Evolutionary conservation across 2,888 invertebrate genomes (phyloP), one percentile per base, ranked within the genome.

Genomic region (Tenthredo mesomela): DNA sequence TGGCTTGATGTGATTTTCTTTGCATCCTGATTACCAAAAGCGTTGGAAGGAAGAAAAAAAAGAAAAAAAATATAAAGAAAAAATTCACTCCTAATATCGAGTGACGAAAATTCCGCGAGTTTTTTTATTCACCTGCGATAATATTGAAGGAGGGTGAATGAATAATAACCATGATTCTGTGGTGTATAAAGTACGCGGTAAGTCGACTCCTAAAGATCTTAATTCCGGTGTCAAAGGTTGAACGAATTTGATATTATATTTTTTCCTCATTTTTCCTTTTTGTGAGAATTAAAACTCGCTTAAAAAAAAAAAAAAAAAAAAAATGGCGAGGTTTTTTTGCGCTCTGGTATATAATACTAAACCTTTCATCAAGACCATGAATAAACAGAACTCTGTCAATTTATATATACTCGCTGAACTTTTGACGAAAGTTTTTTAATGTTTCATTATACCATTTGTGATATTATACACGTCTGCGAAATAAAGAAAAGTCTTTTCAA

Each of bases 311-410:
- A 37, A 70, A 70, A 37, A 4, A 18, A 70, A 70, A 70, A 37
- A 70, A 70, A 37, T 37, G 33, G 6, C 33, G 18, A 70, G 70
- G n/a, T 75, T 75, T 73, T 75, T 1, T 1, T n/a, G n/a, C 47
- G 9, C 21, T 47, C 6, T 43, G 40, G 9, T 47, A 12, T 75
- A 73, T 43, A 47, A 75, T 25, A 33, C 37, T 1, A 47, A 25
- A 25, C 70, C 43, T 25, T 47, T 75, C 47, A 47, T 75, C 43
- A 75, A 25, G 75, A 47, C 21, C 43, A 37, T 47, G 75, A 47
- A 47, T 75, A 25, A 40, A 29, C 43, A 75, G 47, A 47, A 75
- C 75, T 75, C 47, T 47, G 75, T 75, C 21, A 75, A 75, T 75
- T 75, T 12, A 47, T 47, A 75, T 12, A 47, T 47, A 75, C 75